phyloP scores from a whole-genome alignment of 2,113 vertebrate species.

The Corvus hawaiiensis region DNA sequence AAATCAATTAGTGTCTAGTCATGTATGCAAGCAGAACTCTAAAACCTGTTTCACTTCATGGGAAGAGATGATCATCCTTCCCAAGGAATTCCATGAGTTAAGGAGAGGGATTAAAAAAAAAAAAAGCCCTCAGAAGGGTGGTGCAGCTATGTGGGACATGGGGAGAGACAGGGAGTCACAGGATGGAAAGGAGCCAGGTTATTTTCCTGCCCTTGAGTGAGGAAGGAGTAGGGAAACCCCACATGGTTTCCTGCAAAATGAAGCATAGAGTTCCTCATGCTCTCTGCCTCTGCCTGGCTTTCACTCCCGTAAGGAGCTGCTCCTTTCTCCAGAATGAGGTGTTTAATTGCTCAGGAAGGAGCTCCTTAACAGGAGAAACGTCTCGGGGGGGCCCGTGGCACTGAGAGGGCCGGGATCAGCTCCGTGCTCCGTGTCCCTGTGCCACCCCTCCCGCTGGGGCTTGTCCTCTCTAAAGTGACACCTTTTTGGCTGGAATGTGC shows the following conservation, averaged over 20 bases:
- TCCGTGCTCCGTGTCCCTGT: rapidly evolving
- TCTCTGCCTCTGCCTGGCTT: background rate
- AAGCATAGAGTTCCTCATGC: background rate
- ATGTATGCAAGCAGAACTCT: background rate
- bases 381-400: background rate
- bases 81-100: background rate
- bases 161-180: background rate
- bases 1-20: background rate
- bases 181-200: background rate
- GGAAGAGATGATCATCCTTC: background rate
- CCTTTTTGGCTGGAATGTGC: background rate
- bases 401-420: background rate
- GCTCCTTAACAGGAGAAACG: background rate
- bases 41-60: background rate
- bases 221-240: background rate
- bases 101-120: background rate
- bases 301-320: rapidly evolving
- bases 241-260: background rate
- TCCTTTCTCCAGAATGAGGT: rapidly evolving
- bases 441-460: background rate
- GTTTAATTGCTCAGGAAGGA: background rate
- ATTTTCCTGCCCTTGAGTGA: background rate
- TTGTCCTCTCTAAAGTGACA: rapidly evolving
- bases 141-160: background rate
- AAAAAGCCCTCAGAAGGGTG: background rate